Evolutionary conservation across 1,140 invertebrate species (phyloP).

Genomic region (Euschistus heros): DNA sequence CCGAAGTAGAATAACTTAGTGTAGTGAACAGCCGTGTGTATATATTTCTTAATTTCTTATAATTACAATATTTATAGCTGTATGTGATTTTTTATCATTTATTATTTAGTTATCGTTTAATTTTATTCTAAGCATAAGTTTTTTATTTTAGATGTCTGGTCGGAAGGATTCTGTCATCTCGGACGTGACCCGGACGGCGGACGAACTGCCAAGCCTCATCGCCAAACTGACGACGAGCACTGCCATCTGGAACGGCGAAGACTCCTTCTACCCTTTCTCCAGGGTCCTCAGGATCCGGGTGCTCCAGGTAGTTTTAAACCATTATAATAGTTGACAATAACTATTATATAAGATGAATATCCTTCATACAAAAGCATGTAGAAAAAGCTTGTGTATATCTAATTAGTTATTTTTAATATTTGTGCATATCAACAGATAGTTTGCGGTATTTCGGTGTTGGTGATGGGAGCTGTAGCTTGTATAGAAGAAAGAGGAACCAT

Average conservation of each 20-base stretch:
- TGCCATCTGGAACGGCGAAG: constrained; percentile 10
- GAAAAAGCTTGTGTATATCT: no score
- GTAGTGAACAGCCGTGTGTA: no score
- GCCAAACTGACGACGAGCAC: constrained; percentile 21
- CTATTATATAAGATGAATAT: no score
- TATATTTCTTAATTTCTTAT: no score
- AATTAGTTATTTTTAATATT: no score
- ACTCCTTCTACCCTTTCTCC: constrained; percentile 22
- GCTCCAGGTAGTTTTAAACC: constrained; percentile 20
- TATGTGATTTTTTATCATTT: no score
- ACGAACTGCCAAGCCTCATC: constrained; percentile 23
- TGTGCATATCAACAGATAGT: constrained; percentile 44
- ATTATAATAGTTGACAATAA: no score
- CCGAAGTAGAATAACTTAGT: no score
- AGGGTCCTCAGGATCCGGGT: constrained; percentile 23
- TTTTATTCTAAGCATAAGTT: no score
- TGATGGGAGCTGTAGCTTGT: constrained; percentile 51
- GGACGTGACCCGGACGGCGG: constrained; percentile 18
- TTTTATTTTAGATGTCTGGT: constrained; percentile 16
- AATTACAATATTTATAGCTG: no score
- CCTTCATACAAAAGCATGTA: no score
- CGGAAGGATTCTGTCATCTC: constrained; percentile 22
- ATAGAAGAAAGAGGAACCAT: constrained; percentile 49
- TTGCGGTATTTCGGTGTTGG: constrained; percentile 48
- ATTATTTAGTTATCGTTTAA: no score